Evolutionary conservation across 2,113 vertebrate species (phyloP).

Genomic region (Cheirogaleus medius): DNA sequence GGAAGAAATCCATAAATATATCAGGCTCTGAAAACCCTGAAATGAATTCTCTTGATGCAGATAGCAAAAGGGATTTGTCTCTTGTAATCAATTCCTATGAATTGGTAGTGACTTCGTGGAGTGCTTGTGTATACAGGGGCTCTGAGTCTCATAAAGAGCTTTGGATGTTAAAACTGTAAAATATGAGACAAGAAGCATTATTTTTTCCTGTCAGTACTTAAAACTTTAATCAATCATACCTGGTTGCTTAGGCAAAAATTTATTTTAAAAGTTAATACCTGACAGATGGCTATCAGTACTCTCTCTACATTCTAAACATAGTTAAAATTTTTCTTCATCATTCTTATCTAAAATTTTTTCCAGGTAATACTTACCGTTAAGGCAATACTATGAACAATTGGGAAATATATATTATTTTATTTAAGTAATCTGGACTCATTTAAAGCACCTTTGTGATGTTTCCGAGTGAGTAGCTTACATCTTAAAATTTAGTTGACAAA

Average conservation of each 20-base stretch:
- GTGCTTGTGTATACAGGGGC: background rate
- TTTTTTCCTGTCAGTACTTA: background rate
- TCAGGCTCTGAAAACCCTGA: background rate
- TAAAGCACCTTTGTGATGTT: background rate
- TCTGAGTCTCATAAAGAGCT: background rate
- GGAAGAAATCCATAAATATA: slow-evolving; percentile 2
- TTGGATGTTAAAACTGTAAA: background rate
- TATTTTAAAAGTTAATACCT: background rate
- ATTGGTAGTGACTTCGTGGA: background rate
- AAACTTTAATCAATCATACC: background rate
- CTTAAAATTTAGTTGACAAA: slow-evolving; percentile 44
- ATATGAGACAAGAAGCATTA: background rate
- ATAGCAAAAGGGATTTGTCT: slow-evolving; percentile 27
- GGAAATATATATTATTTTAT: background rate
- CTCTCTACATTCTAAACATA: background rate
- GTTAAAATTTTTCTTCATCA: slow-evolving; percentile 21
- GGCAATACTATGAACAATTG: background rate
- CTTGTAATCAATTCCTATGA: background rate
- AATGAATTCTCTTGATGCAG: background rate
- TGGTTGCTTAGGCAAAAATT: background rate
- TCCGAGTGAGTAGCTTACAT: background rate
- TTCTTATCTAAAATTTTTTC: background rate
- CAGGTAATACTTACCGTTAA: slow-evolving; percentile 11
- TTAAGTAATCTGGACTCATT: background rate
- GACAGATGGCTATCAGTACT: background rate